A percentile compares a stretch with the other conserved stretches of the same genome.
Evolutionary conservation across 2,797 vertebrate genomes (phyloP).

Genomic region (Lacerta bilineata): DNA sequence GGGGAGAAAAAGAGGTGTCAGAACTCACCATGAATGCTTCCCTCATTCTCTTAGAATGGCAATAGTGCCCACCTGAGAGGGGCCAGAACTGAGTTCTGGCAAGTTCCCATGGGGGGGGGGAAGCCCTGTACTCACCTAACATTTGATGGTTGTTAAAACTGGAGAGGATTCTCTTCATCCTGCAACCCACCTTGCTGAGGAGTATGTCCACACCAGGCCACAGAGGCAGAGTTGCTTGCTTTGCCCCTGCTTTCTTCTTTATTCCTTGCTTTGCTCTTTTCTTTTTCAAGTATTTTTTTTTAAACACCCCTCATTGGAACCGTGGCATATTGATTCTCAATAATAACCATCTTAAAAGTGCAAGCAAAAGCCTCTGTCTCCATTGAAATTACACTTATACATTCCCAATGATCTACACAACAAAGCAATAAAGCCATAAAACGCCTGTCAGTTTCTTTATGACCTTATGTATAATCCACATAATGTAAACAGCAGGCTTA

Average conservation of each 20-base stretch:
- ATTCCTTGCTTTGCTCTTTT: constrained; percentile 22
- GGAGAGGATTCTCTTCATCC: background rate
- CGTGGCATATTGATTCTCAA: constrained; percentile 25
- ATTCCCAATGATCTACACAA: constrained; percentile 26
- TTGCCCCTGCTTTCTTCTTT: constrained; percentile 37
- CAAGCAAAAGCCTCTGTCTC: constrained; percentile 11
- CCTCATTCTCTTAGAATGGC: too few relatives aligned
- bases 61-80: too few relatives aligned
- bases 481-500: constrained; percentile 18
- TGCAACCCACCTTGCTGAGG: background rate
- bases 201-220: background rate
- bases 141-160: background rate
- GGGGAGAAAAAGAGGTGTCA: too few relatives aligned
- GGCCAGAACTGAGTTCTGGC: too few relatives aligned
- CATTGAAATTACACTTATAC: constrained; percentile 44
- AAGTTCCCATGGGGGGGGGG: too few relatives aligned
- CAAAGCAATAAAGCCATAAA: constrained; percentile 42
- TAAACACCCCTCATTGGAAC: background rate
- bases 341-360: constrained; percentile 36
- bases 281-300: constrained; percentile 18
- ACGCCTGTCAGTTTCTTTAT: constrained; percentile 24
- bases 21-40: too few relatives aligned
- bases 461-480: constrained; percentile 25
- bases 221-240: background rate
- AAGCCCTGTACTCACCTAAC: too few relatives aligned